Evolutionary conservation across 2,888 invertebrate species (phyloP).

Genomic region (Archips xylosteana): DNA sequence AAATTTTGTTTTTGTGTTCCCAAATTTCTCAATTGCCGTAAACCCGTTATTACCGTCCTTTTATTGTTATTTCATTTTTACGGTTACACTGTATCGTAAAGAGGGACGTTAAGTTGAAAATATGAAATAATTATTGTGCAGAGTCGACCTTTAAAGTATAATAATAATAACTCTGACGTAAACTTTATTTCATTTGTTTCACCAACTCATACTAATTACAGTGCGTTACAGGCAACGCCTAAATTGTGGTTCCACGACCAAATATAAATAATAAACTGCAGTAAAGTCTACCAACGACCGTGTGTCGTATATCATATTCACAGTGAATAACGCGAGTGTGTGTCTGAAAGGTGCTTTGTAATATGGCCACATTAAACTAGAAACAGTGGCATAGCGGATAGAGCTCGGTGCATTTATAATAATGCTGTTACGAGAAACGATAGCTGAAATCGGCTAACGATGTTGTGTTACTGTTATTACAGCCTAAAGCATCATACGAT

Average conservation of each 20-base stretch:
- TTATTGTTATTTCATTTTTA: slow-evolving; percentile 38
- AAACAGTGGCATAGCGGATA: slow-evolving; percentile 30
- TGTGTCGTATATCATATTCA: slow-evolving; percentile 34
- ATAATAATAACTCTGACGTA: slow-evolving; percentile 17
- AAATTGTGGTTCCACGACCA: slow-evolving; percentile 9
- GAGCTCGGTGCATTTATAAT: slow-evolving; percentile 34
- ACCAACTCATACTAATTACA: too few relatives aligned
- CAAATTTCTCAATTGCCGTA: slow-evolving; percentile 25
- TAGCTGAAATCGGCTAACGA: slow-evolving; percentile 27
- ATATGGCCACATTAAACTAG: slow-evolving; percentile 28
- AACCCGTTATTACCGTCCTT: slow-evolving; percentile 17
- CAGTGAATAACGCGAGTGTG: slow-evolving; percentile 31
- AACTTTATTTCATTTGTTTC: not conserved
- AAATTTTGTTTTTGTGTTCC: slow-evolving; percentile 2
- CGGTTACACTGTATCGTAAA: slow-evolving; percentile 28
- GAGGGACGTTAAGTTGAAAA: slow-evolving; percentile 19
- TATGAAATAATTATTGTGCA: slow-evolving; percentile 35
- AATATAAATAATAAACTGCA: slow-evolving; percentile 38
- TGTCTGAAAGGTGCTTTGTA: slow-evolving; percentile 36
- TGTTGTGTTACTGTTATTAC: not conserved
- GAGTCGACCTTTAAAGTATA: slow-evolving; percentile 9
- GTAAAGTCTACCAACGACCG: slow-evolving; percentile 4
- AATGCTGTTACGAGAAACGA: slow-evolving; percentile 34
- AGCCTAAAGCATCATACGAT: not conserved
- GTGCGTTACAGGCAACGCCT: too few relatives aligned